These are phyloP conservation scores for Chouioia cunea DNA, from an alignment of 2,888 invertebrate genomes.

Conservation along the genomic window DNA sequence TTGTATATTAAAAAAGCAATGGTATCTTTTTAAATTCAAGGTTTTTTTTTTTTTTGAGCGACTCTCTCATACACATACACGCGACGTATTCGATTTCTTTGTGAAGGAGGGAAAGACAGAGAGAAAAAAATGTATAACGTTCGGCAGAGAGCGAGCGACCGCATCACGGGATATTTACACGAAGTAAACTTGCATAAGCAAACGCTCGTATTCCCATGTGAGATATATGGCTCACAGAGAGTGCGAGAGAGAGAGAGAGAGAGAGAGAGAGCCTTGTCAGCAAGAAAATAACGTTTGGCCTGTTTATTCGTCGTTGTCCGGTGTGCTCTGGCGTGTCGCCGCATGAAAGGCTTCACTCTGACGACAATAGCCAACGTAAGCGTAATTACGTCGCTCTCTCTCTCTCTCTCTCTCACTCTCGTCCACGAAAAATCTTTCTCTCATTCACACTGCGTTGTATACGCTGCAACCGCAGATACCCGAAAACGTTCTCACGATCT, in stretches of 20 bases:
- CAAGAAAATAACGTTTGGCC: slow-evolving; percentile 8
- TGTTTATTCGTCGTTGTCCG: slow-evolving; percentile 14
- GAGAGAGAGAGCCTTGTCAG: slow-evolving; percentile 1
- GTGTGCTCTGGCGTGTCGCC: slow-evolving; percentile 22
- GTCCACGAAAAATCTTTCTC: too few relatives aligned
- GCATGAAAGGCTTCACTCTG: slow-evolving; percentile 38
- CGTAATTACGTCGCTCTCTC: slow-evolving; percentile 25
- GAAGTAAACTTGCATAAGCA: slow-evolving; percentile 35
- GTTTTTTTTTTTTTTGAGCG: not conserved
- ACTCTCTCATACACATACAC: not conserved
- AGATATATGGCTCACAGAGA: not conserved
- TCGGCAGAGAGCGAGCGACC: not conserved
- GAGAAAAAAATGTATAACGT: slow-evolving; percentile 1
- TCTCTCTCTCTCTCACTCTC: too few relatives aligned
- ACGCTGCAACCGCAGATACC: too few relatives aligned
- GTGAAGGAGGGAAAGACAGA: not conserved
- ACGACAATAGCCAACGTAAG: slow-evolving; percentile 36
- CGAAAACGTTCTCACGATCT: too few relatives aligned
- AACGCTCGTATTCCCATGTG: slow-evolving; percentile 28
- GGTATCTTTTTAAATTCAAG: too few relatives aligned
- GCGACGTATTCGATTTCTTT: slow-evolving; percentile 14
- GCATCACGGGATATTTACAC: slow-evolving; percentile 25
- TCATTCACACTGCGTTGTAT: too few relatives aligned
- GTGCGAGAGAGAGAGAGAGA: too few relatives aligned
- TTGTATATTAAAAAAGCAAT: too few relatives aligned